Evolutionary conservation across 37 sponge, comb jelly and placozoan species (phyloP).

Genomic region (Theonella swinhoei): DNA sequence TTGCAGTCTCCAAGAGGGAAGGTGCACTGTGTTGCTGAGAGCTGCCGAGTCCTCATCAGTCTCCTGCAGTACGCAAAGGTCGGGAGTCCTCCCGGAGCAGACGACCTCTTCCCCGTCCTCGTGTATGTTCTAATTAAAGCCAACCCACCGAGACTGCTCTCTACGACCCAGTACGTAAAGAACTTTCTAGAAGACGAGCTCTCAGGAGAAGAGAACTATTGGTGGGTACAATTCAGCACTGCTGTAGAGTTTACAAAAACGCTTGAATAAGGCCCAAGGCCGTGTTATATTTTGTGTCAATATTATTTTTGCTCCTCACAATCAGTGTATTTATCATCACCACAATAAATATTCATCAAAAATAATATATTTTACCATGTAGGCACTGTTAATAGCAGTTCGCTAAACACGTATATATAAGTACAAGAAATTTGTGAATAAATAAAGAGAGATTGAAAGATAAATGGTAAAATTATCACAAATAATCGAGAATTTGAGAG

Average conservation of each 20-base stretch:
- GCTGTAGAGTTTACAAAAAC: slow-evolving; percentile 91
- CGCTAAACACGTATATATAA: too few species aligned
- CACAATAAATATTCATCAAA: too few species aligned
- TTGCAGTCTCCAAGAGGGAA: slow-evolving; percentile 83
- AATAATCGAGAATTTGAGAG: too few species aligned
- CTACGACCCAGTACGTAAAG: slow-evolving; percentile 83
- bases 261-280: slow-evolving; percentile 2
- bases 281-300: too few species aligned
- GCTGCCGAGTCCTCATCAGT: slow-evolving; percentile 74
- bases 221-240: slow-evolving; percentile 89
- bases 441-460: too few species aligned
- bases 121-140: slow-evolving; percentile 85
- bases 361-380: too few species aligned
- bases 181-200: slow-evolving; percentile 56
- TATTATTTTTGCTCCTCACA: too few species aligned
- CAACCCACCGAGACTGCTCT: slow-evolving; percentile 89
- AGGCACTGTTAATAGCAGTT: too few species aligned
- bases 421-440: too few species aligned
- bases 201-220: slow-evolving; percentile 83
- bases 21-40: slow-evolving; percentile 73
- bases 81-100: slow-evolving; percentile 84
- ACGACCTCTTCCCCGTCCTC: slow-evolving; percentile 90
- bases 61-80: slow-evolving; percentile 66
- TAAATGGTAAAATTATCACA: too few species aligned
- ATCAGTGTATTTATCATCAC: too few species aligned